Conservation (phyloP, 2,113 vertebrate genomes). For the Clarias macrocephalus region DNA sequence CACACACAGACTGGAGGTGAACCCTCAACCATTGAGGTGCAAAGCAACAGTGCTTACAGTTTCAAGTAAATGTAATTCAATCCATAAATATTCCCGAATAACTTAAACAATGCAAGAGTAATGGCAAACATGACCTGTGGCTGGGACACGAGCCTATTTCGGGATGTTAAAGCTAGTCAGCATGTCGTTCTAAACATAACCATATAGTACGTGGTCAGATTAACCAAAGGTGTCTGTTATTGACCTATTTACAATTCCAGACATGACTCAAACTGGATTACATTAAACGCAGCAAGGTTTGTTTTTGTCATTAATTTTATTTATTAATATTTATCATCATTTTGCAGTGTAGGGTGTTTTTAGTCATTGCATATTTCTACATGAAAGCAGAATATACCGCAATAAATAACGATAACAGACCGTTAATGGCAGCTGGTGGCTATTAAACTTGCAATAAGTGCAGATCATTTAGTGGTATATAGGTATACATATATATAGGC, state of each 20-base stretch:
- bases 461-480: neutral
- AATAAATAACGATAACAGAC: neutral
- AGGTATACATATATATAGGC: no score
- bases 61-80: no score
- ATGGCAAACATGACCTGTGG: neutral
- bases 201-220: neutral
- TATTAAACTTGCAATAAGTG: neutral
- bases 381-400: neutral
- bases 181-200: neutral
- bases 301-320: no score
- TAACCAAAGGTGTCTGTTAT: neutral
- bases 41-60: no score
- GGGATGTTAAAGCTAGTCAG: neutral
- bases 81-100: no score
- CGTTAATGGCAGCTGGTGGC: neutral
- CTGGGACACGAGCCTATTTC: neutral
- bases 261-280: no score
- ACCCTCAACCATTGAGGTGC: no score
- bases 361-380: no score
- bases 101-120: neutral
- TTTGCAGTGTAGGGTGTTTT: no score
- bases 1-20: no score
- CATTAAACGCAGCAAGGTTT: no score
- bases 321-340: no score
- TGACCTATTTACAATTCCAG: neutral